Percentiles rank a stretch among this genome's conserved stretches.
phyloP scores from a whole-genome alignment of 2,888 invertebrate genomes.

The Plebejus argus region DNA sequence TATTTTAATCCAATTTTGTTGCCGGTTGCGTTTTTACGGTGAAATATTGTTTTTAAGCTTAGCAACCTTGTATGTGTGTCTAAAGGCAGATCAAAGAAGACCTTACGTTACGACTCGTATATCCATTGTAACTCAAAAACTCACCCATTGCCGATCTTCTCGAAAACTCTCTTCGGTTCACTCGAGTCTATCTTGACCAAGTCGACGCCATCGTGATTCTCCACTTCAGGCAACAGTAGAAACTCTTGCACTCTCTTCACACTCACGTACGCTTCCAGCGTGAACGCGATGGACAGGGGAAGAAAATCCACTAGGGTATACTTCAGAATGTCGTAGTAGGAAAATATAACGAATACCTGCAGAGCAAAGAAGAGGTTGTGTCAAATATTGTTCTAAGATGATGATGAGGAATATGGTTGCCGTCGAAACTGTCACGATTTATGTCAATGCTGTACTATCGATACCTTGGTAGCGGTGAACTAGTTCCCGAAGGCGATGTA shows the following conservation, averaged over 20 bases:
- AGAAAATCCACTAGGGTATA: conserved; percentile 90
- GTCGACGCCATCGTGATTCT: conserved; percentile 64
- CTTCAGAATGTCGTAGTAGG: conserved; percentile 90
- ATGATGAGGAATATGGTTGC: conserved; percentile 79
- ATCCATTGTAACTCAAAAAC: conserved; percentile 41
- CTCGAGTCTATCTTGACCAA: conserved; percentile 57
- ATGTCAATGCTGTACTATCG: background rate
- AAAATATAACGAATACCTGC: conserved; percentile 86
- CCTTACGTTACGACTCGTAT: background rate
- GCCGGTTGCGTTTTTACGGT: no score
- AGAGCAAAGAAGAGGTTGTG: background rate
- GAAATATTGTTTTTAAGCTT: no score
- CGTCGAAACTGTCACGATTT: conserved; percentile 82
- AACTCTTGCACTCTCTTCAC: conserved; percentile 86
- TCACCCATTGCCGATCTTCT: conserved; percentile 74
- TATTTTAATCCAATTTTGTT: no score
- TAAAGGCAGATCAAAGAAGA: no score
- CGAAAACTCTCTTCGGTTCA: conserved; percentile 60
- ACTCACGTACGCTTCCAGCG: conserved; percentile 88
- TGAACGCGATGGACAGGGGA: conserved; percentile 88
- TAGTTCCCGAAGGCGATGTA: conserved; percentile 83
- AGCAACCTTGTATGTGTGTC: no score
- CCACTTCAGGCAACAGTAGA: conserved; percentile 69
- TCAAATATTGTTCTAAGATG: background rate
- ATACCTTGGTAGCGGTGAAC: conserved; percentile 84